Evolutionary conservation across 2,797 vertebrate species (phyloP), one percentile per base, ranked within the genome.

Genomic region (Bradypodion ventrale): DNA sequence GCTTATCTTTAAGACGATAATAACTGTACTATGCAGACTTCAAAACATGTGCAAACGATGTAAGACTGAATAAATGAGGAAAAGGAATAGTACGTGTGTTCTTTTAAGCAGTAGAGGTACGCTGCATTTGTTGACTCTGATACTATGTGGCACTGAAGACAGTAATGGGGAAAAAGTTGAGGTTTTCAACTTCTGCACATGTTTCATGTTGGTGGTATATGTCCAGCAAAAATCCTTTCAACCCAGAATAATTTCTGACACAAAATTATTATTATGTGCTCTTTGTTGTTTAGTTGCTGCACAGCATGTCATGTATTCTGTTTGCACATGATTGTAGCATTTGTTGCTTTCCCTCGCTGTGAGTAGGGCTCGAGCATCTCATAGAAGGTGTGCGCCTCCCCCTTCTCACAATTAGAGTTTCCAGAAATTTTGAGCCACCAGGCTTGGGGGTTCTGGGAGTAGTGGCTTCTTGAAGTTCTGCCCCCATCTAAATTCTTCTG

Each of bases 1-100:
- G 90, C 94, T 95, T 95, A 94, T 95, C 92, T 94, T 90, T 78
- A 93, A 92, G 91, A 63, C 94, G 92, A 90, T 87, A 90, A 92
- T 92, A 92, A 52, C 91, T 93, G 85, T 87, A 93, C 91, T 84
- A 76, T 92, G 89, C 93, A 92, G 93, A 93, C 49, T 80, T 68
- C 37, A 87, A 90, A 76, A 94, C 93, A 90, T 91, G 90, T 80
- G 92, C 91, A 90, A 90, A 16, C 85, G 83, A 81, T 76, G 75
- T 21, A 77, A 37, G 25, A 13, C 15, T 27, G 35, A 60, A 27
- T 59, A 89, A 91, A 92, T 95, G 92, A 95, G 85, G 89, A 93
- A 91, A 95, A 91, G 90, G 90, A 94, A 93, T 91, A 94, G 90
- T 91, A 92, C 93, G 94, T 12, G 68, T 91, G 88, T 91, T 92